A percentile compares a stretch with the other conserved stretches of the same genome.
phyloP scores from a whole-genome alignment of 2,888 invertebrate genomes.

The Cordilura impudica region DNA sequence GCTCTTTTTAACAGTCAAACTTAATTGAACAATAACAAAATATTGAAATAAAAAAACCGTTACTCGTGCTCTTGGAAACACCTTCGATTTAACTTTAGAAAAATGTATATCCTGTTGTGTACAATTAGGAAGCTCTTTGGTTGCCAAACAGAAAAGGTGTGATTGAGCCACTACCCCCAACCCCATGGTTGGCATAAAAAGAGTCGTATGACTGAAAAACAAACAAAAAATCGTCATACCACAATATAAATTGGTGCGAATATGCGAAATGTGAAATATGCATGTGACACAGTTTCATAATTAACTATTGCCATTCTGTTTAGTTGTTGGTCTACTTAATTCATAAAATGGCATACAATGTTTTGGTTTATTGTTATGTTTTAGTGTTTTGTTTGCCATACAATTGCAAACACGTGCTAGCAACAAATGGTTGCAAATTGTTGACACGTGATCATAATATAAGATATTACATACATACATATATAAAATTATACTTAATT shows the following conservation, averaged over 20 bases:
- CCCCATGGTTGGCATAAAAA: not conserved
- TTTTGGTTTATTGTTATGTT: constrained; percentile 11
- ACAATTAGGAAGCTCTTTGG: constrained; percentile 71
- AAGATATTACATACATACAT: not conserved
- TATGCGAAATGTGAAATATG: constrained; percentile 8
- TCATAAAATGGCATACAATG: constrained; percentile 36
- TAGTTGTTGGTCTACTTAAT: constrained; percentile 22
- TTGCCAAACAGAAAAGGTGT: constrained; percentile 13
- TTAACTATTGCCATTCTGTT: constrained; percentile 56
- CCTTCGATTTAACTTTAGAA: constrained; percentile 29
- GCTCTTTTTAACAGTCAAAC: constrained; percentile 37
- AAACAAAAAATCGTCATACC: not conserved
- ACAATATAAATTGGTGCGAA: not conserved
- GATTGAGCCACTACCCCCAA: not conserved
- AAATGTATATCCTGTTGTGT: constrained; percentile 64
- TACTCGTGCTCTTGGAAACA: constrained; percentile 30
- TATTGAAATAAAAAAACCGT: constrained; percentile 7
- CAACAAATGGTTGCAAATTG: constrained; percentile 58
- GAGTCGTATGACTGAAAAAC: not conserved
- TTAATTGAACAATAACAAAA: constrained; percentile 70
- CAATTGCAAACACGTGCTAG: constrained; percentile 51
- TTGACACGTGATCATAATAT: constrained; percentile 53
- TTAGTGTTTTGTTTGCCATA: constrained; percentile 25
- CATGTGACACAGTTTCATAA: constrained; percentile 58
- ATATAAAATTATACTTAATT: constrained; percentile 16